phyloP scores from a whole-genome alignment of 2,797 vertebrate species.

The Ciconia nigra region DNA sequence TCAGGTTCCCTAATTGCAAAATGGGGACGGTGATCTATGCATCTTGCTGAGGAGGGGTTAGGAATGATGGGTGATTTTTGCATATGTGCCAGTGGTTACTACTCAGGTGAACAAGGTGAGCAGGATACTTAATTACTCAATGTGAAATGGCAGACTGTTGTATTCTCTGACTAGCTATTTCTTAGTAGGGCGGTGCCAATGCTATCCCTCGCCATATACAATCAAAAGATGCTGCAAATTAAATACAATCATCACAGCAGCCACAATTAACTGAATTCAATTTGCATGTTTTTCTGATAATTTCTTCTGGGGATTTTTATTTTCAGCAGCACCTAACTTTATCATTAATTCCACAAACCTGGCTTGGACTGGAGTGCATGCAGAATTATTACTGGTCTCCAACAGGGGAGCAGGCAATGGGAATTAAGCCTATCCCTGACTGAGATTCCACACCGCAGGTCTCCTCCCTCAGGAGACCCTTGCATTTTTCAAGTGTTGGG shows the following conservation, averaged over 20 bases:
- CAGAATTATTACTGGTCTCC: neutral
- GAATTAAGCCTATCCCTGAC: neutral
- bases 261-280: neutral
- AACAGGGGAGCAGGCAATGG: neutral
- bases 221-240: constrained; percentile 11
- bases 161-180: neutral
- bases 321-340: neutral
- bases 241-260: neutral
- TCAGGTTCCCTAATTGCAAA: constrained; percentile 6
- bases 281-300: neutral
- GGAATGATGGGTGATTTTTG: neutral
- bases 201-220: neutral
- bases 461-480: neutral
- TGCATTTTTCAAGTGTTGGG: neutral
- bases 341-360: neutral
- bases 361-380: neutral
- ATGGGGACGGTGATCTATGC: neutral
- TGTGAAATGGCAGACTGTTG: neutral
- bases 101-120: neutral
- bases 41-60: neutral
- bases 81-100: neutral
- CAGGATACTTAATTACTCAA: neutral
- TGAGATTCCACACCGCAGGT: neutral
- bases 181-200: neutral
- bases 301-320: neutral